Evolutionary conservation across 2,797 vertebrate species (phyloP), one percentile per base, ranked within the genome.

Genomic region (Sebastes taczanowskii): DNA sequence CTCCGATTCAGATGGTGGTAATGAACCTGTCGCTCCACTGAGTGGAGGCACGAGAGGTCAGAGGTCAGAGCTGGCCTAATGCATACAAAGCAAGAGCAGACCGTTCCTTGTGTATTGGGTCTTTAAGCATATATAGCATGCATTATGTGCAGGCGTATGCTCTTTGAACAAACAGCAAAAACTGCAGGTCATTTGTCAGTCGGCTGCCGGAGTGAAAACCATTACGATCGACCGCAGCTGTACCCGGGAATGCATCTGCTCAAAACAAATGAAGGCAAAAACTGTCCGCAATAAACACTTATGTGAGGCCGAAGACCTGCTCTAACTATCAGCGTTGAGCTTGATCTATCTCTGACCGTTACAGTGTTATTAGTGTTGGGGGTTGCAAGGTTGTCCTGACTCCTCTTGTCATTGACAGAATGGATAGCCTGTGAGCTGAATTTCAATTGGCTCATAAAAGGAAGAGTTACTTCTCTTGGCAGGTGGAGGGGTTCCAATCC

Each of bases 401-500:
- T 89, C 87, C 89, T 89, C 93, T 88, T 92, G 94, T 94, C 92
- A 93, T 86, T 94, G 93, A 92, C 91, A 85, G 89, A 94, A 94
- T 90, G 88, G 87, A 91, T 87, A 38, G 86, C 84, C 62, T 86
- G 93, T 94, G 91, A 93, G 91, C 90, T 92, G 94, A 93, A 94
- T 95, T 93, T 90, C 91, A 94, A 94, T 91, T 69, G 92, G 86
- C 92, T 93, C 92, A 90, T 94, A 94, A 94, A 94, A 91, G 86
- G 85, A 92, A 92, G 91, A 92, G 90, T 92, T 93, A 91, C 90
- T 92, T 84, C 86, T 87, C 86, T 75, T 93, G 93, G 92, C 93
- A 94, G 90, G 93, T 93, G 92, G 88, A 92, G 81, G 80, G 82
- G 91, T 92, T 94, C 93, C 90, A 83, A 92, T 89, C 80, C 58